phyloP scores from a whole-genome alignment of 1,140 invertebrate species.

The Nylanderia fulva region DNA sequence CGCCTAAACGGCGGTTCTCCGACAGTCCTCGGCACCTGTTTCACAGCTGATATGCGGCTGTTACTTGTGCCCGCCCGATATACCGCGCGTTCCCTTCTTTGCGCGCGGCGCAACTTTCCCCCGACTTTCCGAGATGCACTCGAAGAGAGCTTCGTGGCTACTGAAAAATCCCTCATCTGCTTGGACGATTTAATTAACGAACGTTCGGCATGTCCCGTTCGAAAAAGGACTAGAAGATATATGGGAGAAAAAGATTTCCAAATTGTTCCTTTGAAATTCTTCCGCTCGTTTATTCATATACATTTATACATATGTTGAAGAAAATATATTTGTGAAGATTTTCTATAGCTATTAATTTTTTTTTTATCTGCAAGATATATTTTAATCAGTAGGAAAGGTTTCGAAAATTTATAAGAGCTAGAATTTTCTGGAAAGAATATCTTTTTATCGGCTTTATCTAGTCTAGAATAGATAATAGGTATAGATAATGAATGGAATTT shows the following conservation, averaged over 20 bases:
- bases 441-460: neutral
- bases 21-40: constrained; percentile 82
- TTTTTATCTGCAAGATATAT: neutral
- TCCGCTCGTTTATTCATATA: too few species aligned
- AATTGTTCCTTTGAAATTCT: neutral
- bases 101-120: neutral
- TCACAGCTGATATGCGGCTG: constrained; percentile 82
- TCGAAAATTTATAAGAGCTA: neutral
- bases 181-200: constrained; percentile 39
- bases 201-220: constrained; percentile 9
- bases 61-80: constrained; percentile 62
- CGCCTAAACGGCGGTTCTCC: constrained; percentile 46
- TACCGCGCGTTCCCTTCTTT: constrained; percentile 11
- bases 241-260: neutral
- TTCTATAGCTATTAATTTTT: too few species aligned
- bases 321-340: too few species aligned
- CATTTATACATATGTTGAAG: too few species aligned
- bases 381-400: neutral
- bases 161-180: constrained; percentile 2
- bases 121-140: neutral
- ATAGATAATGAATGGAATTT: too few species aligned
- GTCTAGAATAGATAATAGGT: neutral
- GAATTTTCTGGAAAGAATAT: neutral
- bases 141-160: neutral
- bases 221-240: neutral